Percentiles rank a stretch among this genome's conserved stretches.
Evolutionary conservation across 2,888 invertebrate species (phyloP).

Genomic region (Emmelina monodactyla): DNA sequence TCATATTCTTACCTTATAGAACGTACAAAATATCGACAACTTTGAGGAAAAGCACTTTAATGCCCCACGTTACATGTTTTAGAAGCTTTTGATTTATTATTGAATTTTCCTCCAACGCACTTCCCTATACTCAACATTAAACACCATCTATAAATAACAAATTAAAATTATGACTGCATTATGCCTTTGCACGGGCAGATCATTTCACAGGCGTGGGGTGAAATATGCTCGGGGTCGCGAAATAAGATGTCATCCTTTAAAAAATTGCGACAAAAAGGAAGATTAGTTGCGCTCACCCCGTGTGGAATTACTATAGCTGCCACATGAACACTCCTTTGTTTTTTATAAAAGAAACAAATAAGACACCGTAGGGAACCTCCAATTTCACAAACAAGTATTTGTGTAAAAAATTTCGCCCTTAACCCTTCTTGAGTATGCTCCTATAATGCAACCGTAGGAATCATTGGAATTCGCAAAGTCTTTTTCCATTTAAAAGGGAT

Average conservation of each 20-base stretch:
- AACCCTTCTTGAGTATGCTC: no score
- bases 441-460: conserved; percentile 11
- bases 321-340: no score
- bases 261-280: conserved; percentile 33
- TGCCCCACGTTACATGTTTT: no score
- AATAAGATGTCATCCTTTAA: conserved; percentile 44
- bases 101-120: no score
- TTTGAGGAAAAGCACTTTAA: no score
- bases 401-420: no score
- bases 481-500: conserved; percentile 23
- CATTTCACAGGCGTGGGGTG: conserved; percentile 23
- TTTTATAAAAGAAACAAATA: no score
- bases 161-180: conserved; percentile 18
- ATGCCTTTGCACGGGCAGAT: conserved; percentile 17
- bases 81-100: no score
- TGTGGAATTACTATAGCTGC: conserved; percentile 31
- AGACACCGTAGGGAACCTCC: no score
- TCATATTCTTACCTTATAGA: no score
- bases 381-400: no score
- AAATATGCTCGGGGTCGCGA: conserved; percentile 33
- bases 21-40: no score
- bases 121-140: conserved; percentile 1
- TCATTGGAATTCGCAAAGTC: conserved; percentile 9
- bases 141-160: not conserved
- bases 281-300: conserved; percentile 35